These are phyloP conservation scores for Nephrotoma flavescens DNA, from an alignment of 2,888 invertebrate genomes.

Conservation along the genomic window DNA sequence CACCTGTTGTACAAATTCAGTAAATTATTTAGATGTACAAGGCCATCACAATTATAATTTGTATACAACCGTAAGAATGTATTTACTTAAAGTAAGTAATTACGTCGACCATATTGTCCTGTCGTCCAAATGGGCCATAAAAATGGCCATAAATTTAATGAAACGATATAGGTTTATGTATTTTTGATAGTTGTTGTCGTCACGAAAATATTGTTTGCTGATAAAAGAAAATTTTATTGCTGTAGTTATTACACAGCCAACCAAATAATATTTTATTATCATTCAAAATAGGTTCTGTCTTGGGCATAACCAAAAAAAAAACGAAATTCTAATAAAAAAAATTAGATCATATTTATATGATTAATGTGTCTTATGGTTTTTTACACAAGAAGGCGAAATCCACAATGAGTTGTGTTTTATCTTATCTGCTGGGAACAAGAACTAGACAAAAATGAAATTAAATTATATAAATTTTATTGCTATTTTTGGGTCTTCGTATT, in stretches of 20 bases:
- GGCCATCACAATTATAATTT: not conserved
- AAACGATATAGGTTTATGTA: not conserved
- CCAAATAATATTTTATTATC: not conserved
- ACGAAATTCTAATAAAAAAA: not conserved
- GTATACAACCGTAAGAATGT: not conserved
- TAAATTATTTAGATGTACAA: not conserved
- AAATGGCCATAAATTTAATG: not conserved
- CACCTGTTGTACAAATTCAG: not conserved
- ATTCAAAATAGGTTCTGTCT: not conserved
- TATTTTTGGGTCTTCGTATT: not conserved
- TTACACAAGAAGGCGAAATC: not conserved
- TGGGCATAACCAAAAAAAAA: not conserved
- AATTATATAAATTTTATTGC: not conserved
- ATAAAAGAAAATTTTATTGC: not conserved
- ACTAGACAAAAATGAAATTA: not conserved
- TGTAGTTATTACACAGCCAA: not conserved
- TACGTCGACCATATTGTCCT: not conserved
- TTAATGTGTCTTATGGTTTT: not conserved
- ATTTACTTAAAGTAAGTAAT: not conserved
- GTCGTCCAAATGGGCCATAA: not conserved
- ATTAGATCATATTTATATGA: not conserved
- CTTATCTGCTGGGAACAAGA: not conserved
- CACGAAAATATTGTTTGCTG: not conserved
- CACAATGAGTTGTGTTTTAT: not conserved
- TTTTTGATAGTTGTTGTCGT: not conserved